phyloP scores from a whole-genome alignment of 2,113 vertebrate genomes.

The Periophthalmus modestus region DNA sequence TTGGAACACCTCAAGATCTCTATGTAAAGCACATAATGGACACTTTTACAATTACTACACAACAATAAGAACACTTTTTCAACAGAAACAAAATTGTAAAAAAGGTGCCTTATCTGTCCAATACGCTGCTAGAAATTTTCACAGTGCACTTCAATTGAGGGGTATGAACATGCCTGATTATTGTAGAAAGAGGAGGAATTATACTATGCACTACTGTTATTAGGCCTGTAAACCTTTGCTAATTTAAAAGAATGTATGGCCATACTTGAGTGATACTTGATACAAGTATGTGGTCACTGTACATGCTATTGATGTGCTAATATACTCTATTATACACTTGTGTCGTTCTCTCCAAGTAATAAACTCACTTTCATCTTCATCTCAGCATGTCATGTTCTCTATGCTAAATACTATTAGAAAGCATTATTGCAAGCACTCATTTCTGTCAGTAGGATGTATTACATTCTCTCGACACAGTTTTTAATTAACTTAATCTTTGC shows the following conservation, averaged over 20 bases:
- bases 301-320: too few relatives aligned
- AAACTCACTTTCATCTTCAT: background rate
- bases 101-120: background rate
- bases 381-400: background rate
- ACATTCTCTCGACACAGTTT: conserved; percentile 3
- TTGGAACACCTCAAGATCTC: background rate
- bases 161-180: too few relatives aligned
- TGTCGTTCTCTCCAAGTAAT: too few relatives aligned
- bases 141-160: background rate
- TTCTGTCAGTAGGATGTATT: conserved; percentile 4
- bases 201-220: too few relatives aligned
- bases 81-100: too few relatives aligned
- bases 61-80: too few relatives aligned
- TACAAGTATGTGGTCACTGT: too few relatives aligned
- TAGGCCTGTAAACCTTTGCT: background rate
- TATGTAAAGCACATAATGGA: background rate
- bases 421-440: conserved; percentile 14
- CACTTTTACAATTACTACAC: too few relatives aligned
- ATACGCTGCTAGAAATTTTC: background rate
- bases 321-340: too few relatives aligned
- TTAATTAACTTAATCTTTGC: conserved; percentile 1
- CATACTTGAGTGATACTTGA: too few relatives aligned
- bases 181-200: too few relatives aligned
- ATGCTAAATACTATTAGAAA: background rate
- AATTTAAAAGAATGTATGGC: too few relatives aligned